Percentiles rank a stretch among this genome's conserved stretches.
phyloP scores from a whole-genome alignment of 2,797 vertebrate species.

The Chromobotia macracanthus region DNA sequence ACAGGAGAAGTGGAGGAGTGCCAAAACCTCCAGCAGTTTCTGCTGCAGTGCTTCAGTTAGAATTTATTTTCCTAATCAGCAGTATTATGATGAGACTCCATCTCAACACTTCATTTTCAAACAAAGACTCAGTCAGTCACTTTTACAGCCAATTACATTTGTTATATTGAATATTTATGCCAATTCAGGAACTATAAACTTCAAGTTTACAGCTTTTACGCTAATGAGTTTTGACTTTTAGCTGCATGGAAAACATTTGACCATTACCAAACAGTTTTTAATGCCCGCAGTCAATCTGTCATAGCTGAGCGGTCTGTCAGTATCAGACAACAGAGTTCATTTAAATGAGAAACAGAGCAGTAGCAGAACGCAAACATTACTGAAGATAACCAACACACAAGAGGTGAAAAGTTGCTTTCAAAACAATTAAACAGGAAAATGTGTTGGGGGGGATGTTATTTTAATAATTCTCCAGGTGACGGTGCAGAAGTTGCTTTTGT shows the following conservation, averaged over 20 bases:
- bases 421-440: background rate
- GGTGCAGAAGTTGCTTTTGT: background rate
- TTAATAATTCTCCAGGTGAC: constrained; percentile 5
- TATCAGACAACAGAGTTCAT: background rate
- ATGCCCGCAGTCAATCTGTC: constrained; percentile 18
- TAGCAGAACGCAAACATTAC: background rate
- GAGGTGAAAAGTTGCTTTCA: background rate
- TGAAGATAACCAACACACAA: background rate
- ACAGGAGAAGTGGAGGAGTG: background rate
- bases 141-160: constrained; percentile 40
- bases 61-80: constrained; percentile 17
- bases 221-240: constrained; percentile 39
- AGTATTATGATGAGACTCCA: constrained; percentile 23
- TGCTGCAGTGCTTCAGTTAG: constrained; percentile 17
- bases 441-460: background rate
- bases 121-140: constrained; percentile 43
- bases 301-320: constrained; percentile 11
- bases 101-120: constrained; percentile 30
- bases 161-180: constrained; percentile 41
- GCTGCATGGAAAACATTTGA: constrained; percentile 16
- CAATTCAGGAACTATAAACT: constrained; percentile 31
- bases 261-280: constrained; percentile 37
- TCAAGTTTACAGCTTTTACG: constrained; percentile 14
- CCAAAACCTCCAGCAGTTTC: background rate
- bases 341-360: background rate